A percentile compares a stretch with the other conserved stretches of the same genome.
phyloP scores from a whole-genome alignment of 2,113 vertebrate species.

The Ptilonorhynchus violaceus region DNA sequence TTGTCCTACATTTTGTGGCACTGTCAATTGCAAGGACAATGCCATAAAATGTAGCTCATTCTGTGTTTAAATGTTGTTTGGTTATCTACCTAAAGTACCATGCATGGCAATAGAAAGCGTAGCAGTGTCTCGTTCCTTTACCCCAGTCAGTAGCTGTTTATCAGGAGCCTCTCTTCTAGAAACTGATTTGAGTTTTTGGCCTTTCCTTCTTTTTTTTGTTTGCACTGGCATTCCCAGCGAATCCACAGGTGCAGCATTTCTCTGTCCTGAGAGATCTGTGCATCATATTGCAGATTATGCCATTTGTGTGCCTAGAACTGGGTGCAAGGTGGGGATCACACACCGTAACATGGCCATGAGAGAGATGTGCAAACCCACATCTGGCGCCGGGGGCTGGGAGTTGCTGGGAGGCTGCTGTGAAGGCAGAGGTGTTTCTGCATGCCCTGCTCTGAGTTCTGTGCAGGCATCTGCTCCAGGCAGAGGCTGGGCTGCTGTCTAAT shows the following conservation, averaged over 20 bases:
- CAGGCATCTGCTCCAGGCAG: background rate
- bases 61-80: background rate
- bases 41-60: background rate
- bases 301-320: accelerated
- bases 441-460: background rate
- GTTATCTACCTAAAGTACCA: background rate
- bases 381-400: background rate
- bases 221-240: background rate
- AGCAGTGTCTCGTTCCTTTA: background rate
- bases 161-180: background rate
- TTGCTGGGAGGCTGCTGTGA: background rate
- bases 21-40: background rate
- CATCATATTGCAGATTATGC: accelerated
- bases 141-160: background rate
- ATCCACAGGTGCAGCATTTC: background rate
- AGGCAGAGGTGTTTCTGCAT: background rate
- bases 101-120: accelerated
- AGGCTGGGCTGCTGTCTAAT: background rate
- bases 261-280: background rate
- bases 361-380: accelerated
- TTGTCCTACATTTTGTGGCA: background rate
- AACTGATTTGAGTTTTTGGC: accelerated
- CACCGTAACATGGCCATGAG: accelerated
- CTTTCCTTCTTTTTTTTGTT: background rate
- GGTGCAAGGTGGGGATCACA: background rate